These are phyloP conservation scores for Otus sunia DNA, from an alignment of 2,113 vertebrate genomes.

Conservation along the genomic window DNA sequence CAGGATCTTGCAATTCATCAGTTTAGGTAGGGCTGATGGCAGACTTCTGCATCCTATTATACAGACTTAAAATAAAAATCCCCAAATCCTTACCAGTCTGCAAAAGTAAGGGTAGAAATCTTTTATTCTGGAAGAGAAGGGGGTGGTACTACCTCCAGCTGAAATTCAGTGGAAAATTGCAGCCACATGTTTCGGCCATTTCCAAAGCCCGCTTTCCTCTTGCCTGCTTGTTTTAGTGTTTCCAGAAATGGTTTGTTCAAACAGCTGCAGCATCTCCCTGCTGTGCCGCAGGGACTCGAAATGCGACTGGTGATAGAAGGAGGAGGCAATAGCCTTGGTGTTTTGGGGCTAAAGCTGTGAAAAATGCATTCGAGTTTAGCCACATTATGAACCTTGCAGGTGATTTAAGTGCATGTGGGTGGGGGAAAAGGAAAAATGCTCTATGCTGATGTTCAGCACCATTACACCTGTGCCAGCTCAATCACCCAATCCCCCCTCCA, in stretches of 20 bases:
- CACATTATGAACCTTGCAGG: background rate
- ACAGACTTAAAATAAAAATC: background rate
- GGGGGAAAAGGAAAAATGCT: background rate
- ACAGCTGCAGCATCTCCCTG: conserved; percentile 45
- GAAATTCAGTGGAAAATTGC: conserved; percentile 2
- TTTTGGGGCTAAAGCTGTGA: background rate
- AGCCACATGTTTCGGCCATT: background rate
- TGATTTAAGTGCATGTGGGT: background rate
- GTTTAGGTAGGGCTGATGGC: background rate
- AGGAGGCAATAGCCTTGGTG: background rate
- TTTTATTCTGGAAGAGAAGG: background rate
- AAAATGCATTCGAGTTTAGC: background rate
- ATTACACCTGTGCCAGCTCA: background rate
- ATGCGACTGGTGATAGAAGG: background rate
- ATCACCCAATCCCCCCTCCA: background rate
- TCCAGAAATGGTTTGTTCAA: conserved; percentile 45
- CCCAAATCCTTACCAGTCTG: background rate
- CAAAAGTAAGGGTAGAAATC: background rate
- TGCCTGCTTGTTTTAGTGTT: background rate
- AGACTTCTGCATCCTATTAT: background rate
- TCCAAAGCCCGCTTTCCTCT: background rate
- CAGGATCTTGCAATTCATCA: background rate
- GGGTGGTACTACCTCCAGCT: background rate
- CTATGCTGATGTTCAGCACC: background rate
- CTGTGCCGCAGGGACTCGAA: background rate